phyloP scores from a whole-genome alignment of 1,140 invertebrate species.

The Tribolium castaneum region DNA sequence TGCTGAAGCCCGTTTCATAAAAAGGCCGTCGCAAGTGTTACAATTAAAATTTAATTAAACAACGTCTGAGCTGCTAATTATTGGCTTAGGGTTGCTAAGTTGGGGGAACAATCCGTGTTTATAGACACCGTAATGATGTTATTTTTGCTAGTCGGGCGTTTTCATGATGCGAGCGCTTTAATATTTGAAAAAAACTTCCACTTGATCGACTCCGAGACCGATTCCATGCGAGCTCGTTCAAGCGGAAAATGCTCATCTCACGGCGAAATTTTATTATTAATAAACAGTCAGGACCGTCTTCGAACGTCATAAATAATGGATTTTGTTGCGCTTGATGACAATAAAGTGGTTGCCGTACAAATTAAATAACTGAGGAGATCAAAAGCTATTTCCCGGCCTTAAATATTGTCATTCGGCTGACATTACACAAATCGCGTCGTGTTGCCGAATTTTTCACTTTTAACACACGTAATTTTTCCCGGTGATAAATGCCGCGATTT shows the following conservation, averaged over 20 bases:
- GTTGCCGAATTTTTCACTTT: constrained; percentile 21
- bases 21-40: background rate
- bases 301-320: too few relatives aligned
- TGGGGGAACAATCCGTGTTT: background rate
- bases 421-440: background rate
- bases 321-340: too few relatives aligned
- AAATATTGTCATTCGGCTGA: constrained; percentile 14
- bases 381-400: background rate
- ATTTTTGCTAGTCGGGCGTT: background rate
- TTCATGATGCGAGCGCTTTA: background rate
- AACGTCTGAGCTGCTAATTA: background rate
- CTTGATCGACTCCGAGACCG: constrained; percentile 5
- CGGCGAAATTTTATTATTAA: constrained; percentile 8
- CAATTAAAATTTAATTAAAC: background rate
- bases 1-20: background rate
- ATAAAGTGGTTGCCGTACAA: background rate
- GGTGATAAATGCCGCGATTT: constrained; percentile 15
- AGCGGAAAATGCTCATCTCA: constrained; percentile 6
- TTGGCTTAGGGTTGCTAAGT: background rate
- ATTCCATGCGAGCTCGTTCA: background rate
- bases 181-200: constrained; percentile 20
- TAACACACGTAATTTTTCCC: constrained; percentile 7
- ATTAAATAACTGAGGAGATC: background rate
- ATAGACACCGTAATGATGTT: background rate
- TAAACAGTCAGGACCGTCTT: background rate